Evolutionary conservation across 2,888 invertebrate species (phyloP).

Genomic region (Cataglyphis albicans): DNA sequence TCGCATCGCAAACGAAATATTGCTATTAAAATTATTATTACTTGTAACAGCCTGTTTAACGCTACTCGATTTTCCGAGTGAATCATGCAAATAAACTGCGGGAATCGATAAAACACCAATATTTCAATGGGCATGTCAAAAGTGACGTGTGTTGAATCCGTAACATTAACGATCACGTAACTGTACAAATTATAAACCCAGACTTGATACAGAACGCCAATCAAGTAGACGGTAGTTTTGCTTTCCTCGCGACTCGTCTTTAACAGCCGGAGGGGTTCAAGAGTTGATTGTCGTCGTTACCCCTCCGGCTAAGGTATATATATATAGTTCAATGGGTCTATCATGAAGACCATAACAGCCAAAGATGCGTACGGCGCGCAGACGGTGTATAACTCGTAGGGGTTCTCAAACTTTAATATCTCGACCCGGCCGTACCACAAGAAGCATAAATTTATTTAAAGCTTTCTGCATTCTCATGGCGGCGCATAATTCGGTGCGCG

Average conservation of each 20-base stretch:
- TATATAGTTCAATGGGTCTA: slow-evolving; percentile 44
- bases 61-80: slow-evolving; percentile 11
- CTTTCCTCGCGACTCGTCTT: slow-evolving; percentile 41
- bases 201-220: slow-evolving; percentile 36
- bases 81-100: not conserved
- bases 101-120: not conserved
- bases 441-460: slow-evolving; percentile 49
- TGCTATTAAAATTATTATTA: slow-evolving; percentile 26
- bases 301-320: slow-evolving; percentile 24
- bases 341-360: slow-evolving; percentile 39
- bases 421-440: not conserved
- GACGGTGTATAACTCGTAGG: slow-evolving; percentile 22
- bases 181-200: slow-evolving; percentile 34
- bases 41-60: slow-evolving; percentile 3
- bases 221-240: slow-evolving; percentile 33
- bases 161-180: slow-evolving; percentile 25
- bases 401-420: slow-evolving; percentile 56
- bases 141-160: slow-evolving; percentile 7
- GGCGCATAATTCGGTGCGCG: slow-evolving; percentile 43
- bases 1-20: slow-evolving; percentile 20
- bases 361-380: slow-evolving; percentile 41
- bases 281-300: slow-evolving; percentile 42
- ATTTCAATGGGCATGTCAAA: not conserved
- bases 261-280: slow-evolving; percentile 27
- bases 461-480: slow-evolving; percentile 35